These are phyloP conservation scores for Venustaconcha ellipsiformis DNA, from an alignment of 1,140 invertebrate species.

Conservation along the genomic window DNA sequence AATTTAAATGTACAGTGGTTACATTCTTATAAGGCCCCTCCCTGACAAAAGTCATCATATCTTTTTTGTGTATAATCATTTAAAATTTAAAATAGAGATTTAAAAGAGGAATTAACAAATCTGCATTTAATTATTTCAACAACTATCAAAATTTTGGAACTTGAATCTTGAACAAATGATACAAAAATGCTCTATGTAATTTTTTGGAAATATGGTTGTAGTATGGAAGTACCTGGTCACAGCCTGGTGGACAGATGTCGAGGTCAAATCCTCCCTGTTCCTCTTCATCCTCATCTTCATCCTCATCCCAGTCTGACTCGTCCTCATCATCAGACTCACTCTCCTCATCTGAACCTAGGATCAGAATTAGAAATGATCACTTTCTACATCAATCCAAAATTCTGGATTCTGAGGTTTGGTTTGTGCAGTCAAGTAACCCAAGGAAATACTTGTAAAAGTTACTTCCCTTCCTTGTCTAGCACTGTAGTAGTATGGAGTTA, in stretches of 20 bases:
- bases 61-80: background rate
- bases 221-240: slow-evolving; percentile 72
- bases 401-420: no score
- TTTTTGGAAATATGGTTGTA: background rate
- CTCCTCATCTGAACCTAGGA: slow-evolving; percentile 66
- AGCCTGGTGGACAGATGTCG: slow-evolving; percentile 80
- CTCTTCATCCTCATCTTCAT: slow-evolving; percentile 66
- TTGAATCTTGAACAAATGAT: no score
- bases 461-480: no score
- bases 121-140: background rate
- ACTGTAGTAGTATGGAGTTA: no score
- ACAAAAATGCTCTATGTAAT: no score
- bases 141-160: no score
- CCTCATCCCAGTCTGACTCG: slow-evolving; percentile 67
- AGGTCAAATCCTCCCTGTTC: slow-evolving; percentile 75
- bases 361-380: background rate
- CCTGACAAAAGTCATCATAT: background rate
- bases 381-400: no score
- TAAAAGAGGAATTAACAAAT: background rate
- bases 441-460: no score
- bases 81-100: background rate
- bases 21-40: background rate
- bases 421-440: no score
- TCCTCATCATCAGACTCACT: slow-evolving; percentile 67
- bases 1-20: no score